Evolutionary conservation across 2,888 invertebrate species (phyloP).

Genomic region (Calameuta idolon): DNA sequence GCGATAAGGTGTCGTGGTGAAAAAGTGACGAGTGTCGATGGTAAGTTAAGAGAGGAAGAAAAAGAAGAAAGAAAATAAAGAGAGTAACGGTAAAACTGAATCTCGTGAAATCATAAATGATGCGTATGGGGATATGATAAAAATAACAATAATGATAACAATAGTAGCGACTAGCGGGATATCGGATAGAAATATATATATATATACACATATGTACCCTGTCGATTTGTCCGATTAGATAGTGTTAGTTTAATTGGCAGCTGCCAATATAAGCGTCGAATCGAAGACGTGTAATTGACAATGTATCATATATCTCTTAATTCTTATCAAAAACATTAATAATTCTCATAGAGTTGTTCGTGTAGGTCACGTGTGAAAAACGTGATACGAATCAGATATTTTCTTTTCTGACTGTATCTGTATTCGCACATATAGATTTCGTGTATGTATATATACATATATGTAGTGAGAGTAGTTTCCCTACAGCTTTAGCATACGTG

Average conservation of each 20-base stretch:
- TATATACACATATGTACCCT: not conserved
- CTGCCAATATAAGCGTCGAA: not conserved
- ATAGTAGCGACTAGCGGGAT: not conserved
- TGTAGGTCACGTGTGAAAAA: conserved; percentile 42
- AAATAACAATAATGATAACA: too few species aligned
- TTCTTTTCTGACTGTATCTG: not conserved
- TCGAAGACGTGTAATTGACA: not conserved
- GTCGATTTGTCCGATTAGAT: not conserved
- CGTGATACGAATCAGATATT: conserved; percentile 21
- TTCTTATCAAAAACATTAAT: not conserved
- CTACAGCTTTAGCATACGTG: not conserved
- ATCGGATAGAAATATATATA: not conserved
- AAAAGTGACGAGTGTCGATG: not conserved
- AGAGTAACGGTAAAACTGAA: not conserved
- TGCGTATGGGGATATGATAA: not conserved
- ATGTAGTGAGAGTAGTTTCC: not conserved
- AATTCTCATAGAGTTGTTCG: not conserved
- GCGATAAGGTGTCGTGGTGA: not conserved
- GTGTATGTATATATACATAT: not conserved
- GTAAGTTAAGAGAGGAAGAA: not conserved
- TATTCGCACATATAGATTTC: not conserved
- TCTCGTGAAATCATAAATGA: not conserved
- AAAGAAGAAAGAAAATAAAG: too few species aligned
- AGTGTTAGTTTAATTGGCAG: not conserved
- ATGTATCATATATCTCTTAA: not conserved